Conservation (phyloP, 2,888 invertebrate species). For the Entomobrya proxima region DNA sequence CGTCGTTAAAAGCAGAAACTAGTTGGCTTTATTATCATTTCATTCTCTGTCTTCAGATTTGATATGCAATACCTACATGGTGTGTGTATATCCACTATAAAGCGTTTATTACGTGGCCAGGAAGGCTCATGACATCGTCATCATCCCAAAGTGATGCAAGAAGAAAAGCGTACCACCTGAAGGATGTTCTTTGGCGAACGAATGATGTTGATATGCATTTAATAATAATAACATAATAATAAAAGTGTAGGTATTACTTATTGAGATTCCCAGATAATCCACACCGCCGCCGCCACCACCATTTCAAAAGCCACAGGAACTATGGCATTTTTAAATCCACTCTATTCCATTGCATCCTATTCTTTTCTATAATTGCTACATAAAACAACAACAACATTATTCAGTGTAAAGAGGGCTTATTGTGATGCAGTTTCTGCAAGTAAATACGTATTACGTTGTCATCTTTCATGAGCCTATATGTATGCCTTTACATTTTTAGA, state of each 20-base stretch:
- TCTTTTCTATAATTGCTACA: neutral
- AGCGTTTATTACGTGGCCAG: conserved; percentile 8
- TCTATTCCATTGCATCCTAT: neutral
- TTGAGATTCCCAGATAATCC: neutral
- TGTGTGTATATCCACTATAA: neutral
- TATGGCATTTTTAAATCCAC: neutral
- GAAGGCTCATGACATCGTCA: neutral
- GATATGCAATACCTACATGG: neutral
- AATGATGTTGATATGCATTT: conserved; percentile 15
- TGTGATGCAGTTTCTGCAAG: too few species aligned
- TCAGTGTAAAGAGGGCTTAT: too few species aligned
- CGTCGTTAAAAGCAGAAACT: conserved; percentile 52
- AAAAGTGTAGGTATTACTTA: neutral
- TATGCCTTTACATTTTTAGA: too few species aligned
- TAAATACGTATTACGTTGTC: too few species aligned
- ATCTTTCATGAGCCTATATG: too few species aligned
- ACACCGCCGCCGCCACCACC: neutral
- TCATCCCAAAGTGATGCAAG: neutral
- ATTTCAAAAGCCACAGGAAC: conserved; percentile 34
- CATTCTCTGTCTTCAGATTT: neutral
- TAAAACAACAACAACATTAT: neutral
- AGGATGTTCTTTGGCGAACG: conserved; percentile 23
- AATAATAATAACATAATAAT: neutral
- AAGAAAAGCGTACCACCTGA: conserved; percentile 36
- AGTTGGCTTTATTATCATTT: conserved; percentile 39